A percentile compares a stretch with the other conserved stretches of the same genome.
Evolutionary conservation across 2,888 invertebrate genomes (phyloP).

Genomic region (Leucozona laternaria): DNA sequence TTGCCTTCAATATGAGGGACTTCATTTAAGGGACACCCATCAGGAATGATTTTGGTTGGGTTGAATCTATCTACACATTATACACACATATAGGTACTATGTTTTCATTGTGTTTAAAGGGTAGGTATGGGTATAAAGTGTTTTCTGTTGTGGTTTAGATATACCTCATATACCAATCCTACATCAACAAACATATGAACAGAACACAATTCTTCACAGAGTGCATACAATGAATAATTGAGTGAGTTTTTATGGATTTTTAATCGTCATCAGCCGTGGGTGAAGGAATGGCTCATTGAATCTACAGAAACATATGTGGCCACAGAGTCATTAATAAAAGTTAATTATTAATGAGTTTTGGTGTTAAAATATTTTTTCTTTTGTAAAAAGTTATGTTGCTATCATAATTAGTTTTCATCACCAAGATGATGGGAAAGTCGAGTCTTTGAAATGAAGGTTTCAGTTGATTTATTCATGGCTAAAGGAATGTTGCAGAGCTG

Average conservation of each 20-base stretch:
- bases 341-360: conserved; percentile 51
- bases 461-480: too few relatives aligned
- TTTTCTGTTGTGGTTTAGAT: conserved; percentile 49
- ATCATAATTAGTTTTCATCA: background rate
- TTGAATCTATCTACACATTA: background rate
- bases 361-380: conserved; percentile 16
- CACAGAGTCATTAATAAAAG: conserved; percentile 42
- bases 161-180: background rate
- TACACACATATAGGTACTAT: background rate
- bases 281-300: conserved; percentile 38
- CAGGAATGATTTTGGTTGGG: conserved; percentile 1
- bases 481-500: too few relatives aligned
- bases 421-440: too few relatives aligned
- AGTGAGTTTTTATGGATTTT: conserved; percentile 70
- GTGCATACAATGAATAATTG: conserved; percentile 64
- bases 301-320: conserved; percentile 42
- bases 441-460: background rate
- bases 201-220: conserved; percentile 3
- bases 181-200: background rate
- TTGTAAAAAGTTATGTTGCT: background rate
- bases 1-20: conserved; percentile 67
- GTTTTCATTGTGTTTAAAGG: background rate
- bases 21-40: background rate
- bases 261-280: conserved; percentile 55
- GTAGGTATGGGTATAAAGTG: background rate